phyloP scores from a whole-genome alignment of 2,888 invertebrate genomes.

The Omphaloscelis lunosa region DNA sequence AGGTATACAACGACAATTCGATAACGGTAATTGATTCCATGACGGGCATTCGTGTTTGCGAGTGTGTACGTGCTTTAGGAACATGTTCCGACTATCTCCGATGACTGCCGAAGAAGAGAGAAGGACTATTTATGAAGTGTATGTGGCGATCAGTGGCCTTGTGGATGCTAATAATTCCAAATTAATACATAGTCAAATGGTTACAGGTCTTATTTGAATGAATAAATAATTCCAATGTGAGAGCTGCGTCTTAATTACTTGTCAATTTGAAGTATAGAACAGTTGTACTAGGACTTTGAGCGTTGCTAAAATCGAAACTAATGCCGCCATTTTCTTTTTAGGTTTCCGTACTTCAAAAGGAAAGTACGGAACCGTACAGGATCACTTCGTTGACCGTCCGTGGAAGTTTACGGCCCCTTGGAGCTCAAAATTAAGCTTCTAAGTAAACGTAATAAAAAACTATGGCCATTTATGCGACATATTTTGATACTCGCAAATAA shows the following conservation, averaged over 20 bases:
- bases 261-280: too few species aligned
- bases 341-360: too few species aligned
- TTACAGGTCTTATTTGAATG: neutral
- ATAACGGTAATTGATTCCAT: constrained; percentile 36
- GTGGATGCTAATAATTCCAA: neutral
- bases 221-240: neutral
- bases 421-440: too few species aligned
- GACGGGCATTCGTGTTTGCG: constrained; percentile 31
- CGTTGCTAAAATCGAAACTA: too few species aligned
- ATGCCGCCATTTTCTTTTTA: too few species aligned
- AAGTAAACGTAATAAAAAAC: too few species aligned
- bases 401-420: too few species aligned
- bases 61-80: constrained; percentile 30
- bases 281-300: too few species aligned
- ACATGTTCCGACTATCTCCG: neutral
- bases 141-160: neutral
- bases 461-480: too few species aligned
- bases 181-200: neutral
- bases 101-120: neutral
- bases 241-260: neutral
- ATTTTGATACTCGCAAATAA: too few species aligned
- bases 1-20: constrained; percentile 25
- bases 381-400: too few species aligned
- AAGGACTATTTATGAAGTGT: neutral
- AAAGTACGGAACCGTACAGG: too few species aligned